Evolutionary conservation across 1,140 invertebrate genomes (phyloP).

Genomic region (Drosophila auraria): DNA sequence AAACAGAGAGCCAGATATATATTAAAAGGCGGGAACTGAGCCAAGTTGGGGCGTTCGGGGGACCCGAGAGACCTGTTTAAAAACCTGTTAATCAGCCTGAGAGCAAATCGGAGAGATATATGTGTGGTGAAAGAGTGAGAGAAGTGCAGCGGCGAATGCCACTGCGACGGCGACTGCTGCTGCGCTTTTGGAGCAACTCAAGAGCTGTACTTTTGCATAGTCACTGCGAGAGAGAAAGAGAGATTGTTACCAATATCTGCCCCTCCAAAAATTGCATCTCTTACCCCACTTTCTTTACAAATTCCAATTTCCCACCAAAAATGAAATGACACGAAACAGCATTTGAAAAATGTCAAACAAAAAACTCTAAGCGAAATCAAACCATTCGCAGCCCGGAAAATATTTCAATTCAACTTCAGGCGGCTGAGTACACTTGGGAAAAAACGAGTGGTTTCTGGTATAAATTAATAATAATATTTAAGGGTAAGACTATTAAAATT

Average conservation of each 20-base stretch:
- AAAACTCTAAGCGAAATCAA: conserved; percentile 51
- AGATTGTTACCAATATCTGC: conserved; percentile 5
- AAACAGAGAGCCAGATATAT: conserved; percentile 35
- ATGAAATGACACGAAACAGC: conserved; percentile 28
- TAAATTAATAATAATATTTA: no score
- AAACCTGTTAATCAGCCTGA: conserved; percentile 73
- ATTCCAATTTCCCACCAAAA: background rate
- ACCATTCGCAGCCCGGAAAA: conserved; percentile 17
- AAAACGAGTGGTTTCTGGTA: no score
- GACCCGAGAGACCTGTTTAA: conserved; percentile 75
- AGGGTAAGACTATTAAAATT: no score
- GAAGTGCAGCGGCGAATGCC: conserved; percentile 24
- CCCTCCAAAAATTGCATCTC: background rate
- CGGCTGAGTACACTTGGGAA: background rate
- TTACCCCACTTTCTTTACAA: background rate
- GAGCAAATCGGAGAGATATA: conserved; percentile 32
- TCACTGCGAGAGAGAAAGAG: background rate
- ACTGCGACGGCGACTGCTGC: conserved; percentile 1
- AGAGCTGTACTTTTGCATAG: conserved; percentile 62
- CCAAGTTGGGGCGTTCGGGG: conserved; percentile 5
- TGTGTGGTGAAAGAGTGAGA: conserved; percentile 10
- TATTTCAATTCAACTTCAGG: conserved; percentile 46
- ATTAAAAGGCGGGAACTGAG: conserved; percentile 4
- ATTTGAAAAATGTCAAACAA: conserved; percentile 71
- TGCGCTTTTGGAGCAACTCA: conserved; percentile 53